These are phyloP conservation scores for Pararge aegeria DNA, from an alignment of 1,140 invertebrate genomes.

Conservation along the genomic window DNA sequence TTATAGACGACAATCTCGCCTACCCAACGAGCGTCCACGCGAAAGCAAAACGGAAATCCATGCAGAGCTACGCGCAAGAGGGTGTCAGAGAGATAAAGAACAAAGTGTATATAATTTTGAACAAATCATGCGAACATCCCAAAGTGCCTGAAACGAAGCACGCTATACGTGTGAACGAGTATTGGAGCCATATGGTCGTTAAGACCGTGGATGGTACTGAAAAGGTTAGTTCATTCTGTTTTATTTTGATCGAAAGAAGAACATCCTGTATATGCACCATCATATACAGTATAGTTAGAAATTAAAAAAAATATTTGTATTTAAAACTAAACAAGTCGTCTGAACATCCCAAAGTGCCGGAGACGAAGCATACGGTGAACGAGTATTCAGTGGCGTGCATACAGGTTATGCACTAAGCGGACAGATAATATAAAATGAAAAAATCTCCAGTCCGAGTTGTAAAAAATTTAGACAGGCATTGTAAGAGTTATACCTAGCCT, in stretches of 20 bases:
- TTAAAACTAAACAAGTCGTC: constrained; percentile 84
- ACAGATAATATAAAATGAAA: too few relatives aligned
- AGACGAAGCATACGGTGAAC: constrained; percentile 83
- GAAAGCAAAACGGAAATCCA: constrained; percentile 47
- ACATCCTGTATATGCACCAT: too few relatives aligned
- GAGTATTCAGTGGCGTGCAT: too few relatives aligned
- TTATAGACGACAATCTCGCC: not conserved
- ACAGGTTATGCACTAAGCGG: too few relatives aligned
- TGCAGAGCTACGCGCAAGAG: constrained; percentile 32
- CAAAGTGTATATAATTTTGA: constrained; percentile 80
- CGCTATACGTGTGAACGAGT: constrained; percentile 86
- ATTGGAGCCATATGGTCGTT: constrained; percentile 94
- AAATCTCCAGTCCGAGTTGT: too few relatives aligned
- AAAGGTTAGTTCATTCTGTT: constrained; percentile 72
- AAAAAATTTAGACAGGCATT: too few relatives aligned
- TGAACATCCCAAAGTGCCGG: constrained; percentile 82
- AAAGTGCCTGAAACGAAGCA: constrained; percentile 79
- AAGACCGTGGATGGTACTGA: constrained; percentile 83
- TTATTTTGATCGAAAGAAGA: too few relatives aligned
- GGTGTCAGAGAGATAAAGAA: constrained; percentile 17
- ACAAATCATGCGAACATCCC: constrained; percentile 82
- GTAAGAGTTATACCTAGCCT: too few relatives aligned
- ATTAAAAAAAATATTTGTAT: too few relatives aligned
- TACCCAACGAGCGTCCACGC: constrained; percentile 42
- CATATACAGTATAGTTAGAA: too few relatives aligned